Evolutionary conservation across 2,888 invertebrate species (phyloP).

Genomic region (Synergus umbraculus): DNA sequence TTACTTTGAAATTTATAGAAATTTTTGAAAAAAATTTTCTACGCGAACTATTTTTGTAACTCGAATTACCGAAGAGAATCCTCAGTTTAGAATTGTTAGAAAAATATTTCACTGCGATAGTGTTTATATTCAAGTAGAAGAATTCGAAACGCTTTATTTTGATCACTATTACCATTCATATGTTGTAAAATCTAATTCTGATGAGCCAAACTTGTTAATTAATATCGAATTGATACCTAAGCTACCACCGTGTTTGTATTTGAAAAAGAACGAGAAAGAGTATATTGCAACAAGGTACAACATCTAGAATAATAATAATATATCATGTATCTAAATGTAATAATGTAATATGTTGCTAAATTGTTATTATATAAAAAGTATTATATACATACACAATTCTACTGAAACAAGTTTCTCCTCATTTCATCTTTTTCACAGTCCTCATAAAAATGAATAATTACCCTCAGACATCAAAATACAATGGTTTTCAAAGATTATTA

Average conservation of each 20-base stretch:
- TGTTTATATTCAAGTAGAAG: constrained; percentile 40
- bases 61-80: constrained; percentile 38
- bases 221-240: constrained; percentile 28
- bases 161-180: constrained; percentile 44
- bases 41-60: constrained; percentile 38
- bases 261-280: constrained; percentile 1
- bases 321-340: too few species aligned
- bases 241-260: constrained; percentile 31
- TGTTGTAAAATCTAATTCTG: not conserved
- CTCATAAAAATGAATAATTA: not conserved
- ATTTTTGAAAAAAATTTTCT: constrained; percentile 32
- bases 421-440: constrained; percentile 17
- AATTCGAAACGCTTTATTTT: constrained; percentile 41
- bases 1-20: constrained; percentile 39
- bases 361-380: constrained; percentile 26
- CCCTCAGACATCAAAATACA: not conserved
- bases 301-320: not conserved
- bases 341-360: too few species aligned
- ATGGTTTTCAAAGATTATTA: not conserved
- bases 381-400: not conserved
- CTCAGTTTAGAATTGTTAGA: constrained; percentile 43
- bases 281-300: not conserved
- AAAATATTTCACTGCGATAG: constrained; percentile 36
- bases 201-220: constrained; percentile 15
- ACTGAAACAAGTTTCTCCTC: not conserved